Conservation (phyloP, 2,888 invertebrate species). For the Ypsolopha scabrella region DNA sequence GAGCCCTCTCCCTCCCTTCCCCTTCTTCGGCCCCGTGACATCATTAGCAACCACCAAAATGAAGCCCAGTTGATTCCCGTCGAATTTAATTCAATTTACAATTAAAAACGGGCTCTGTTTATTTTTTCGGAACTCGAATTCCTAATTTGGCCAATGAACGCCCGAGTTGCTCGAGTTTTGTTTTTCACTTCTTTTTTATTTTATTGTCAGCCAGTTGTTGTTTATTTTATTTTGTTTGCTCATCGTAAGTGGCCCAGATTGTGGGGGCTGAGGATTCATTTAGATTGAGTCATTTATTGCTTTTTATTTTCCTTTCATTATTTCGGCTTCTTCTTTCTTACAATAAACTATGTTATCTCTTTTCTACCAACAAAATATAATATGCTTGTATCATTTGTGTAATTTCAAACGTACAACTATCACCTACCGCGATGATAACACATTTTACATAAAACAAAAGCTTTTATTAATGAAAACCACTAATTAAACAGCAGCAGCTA, state of each 20-base stretch:
- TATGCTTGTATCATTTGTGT: no score
- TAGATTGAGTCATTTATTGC: neutral
- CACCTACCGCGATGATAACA: no score
- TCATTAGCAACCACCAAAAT: conserved; percentile 30
- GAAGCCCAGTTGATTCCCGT: conserved; percentile 47
- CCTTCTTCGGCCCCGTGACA: neutral
- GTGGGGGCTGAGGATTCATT: neutral
- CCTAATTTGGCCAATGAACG: conserved; percentile 34
- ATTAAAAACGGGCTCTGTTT: conserved; percentile 53
- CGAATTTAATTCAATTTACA: conserved; percentile 63
- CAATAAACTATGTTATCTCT: no score
- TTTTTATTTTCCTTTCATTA: no score
- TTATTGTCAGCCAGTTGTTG: conserved; percentile 9
- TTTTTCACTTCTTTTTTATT: conserved; percentile 20
- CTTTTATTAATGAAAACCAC: neutral
- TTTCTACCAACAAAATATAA: no score
- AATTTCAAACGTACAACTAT: no score
- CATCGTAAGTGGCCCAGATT: neutral
- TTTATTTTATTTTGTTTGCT: neutral
- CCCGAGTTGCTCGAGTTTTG: conserved; percentile 23
- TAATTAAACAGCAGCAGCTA: neutral
- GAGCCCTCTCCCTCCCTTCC: neutral
- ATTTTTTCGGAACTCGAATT: conserved; percentile 38
- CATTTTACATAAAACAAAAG: neutral
- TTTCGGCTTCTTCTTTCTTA: no score